phyloP scores from a whole-genome alignment of 2,113 vertebrate genomes.

The Camelus bactrianus region DNA sequence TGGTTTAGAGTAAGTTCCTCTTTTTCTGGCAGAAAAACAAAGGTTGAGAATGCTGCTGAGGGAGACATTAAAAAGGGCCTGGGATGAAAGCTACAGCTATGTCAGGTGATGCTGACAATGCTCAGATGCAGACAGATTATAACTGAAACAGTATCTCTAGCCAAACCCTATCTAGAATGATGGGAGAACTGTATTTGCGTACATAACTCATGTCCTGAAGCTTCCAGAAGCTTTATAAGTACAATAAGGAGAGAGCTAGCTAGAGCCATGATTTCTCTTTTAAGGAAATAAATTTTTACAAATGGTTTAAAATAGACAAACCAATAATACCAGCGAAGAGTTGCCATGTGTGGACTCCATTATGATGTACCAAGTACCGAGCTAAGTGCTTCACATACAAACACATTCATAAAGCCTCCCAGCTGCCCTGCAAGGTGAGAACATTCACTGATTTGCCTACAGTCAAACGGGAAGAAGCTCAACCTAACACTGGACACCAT shows the following conservation, averaged over 20 bases:
- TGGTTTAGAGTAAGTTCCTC: conserved; percentile 46
- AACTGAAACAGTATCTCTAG: neutral
- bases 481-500: neutral
- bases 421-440: neutral
- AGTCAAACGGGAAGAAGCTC: neutral
- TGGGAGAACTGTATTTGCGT: neutral
- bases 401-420: neutral
- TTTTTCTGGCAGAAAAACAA: conserved; percentile 20
- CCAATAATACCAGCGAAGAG: neutral
- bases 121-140: neutral
- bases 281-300: conserved; percentile 35
- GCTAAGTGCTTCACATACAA: neutral
- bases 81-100: neutral
- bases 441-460: neutral
- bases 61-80: conserved; percentile 9
- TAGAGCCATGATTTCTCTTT: neutral
- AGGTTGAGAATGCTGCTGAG: neutral
- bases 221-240: neutral
- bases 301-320: conserved; percentile 46
- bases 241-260: neutral
- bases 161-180: neutral
- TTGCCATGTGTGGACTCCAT: neutral
- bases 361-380: neutral
- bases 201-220: neutral
- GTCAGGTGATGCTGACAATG: conserved; percentile 2